phyloP scores from a whole-genome alignment of 2,888 invertebrate species.

The Tillus elongatus region DNA sequence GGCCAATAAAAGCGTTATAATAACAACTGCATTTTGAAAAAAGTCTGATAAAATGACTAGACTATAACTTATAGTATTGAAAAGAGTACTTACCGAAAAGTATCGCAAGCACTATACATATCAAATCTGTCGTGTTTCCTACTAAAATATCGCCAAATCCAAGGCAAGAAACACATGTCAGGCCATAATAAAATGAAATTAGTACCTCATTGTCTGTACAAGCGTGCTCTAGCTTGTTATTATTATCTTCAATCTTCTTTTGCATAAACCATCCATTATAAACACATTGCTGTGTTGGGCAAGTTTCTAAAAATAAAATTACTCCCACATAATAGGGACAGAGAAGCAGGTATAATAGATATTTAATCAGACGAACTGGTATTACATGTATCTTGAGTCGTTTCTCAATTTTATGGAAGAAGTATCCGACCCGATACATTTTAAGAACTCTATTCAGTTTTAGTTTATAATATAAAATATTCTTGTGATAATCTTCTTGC shows the following conservation, averaged over 20 bases:
- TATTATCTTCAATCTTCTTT: slow-evolving; percentile 17
- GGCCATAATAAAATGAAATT: slow-evolving; percentile 44
- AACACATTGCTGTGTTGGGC: slow-evolving; percentile 44
- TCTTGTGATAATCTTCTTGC: slow-evolving; percentile 29
- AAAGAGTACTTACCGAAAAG: slow-evolving; percentile 22
- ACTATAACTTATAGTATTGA: too few relatives aligned
- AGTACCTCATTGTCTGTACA: slow-evolving; percentile 32
- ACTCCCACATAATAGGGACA: slow-evolving; percentile 48
- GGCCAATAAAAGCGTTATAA: too few relatives aligned
- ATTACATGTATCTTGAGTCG: slow-evolving; percentile 28
- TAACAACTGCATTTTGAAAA: too few relatives aligned
- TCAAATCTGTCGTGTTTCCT: slow-evolving; percentile 42
- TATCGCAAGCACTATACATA: slow-evolving; percentile 18
- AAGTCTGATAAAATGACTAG: too few relatives aligned
- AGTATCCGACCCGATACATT: slow-evolving; percentile 44
- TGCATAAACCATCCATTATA: slow-evolving; percentile 44
- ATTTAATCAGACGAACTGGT: slow-evolving; percentile 40
- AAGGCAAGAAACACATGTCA: slow-evolving; percentile 41
- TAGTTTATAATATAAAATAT: slow-evolving; percentile 44
- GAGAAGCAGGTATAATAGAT: slow-evolving; percentile 42
- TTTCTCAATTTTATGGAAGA: slow-evolving; percentile 43
- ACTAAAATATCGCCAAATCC: slow-evolving; percentile 46
- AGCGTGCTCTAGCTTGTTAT: slow-evolving; percentile 12
- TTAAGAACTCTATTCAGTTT: slow-evolving; percentile 48
- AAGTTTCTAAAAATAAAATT: slow-evolving; percentile 46